Percentiles rank a stretch among this genome's conserved stretches.
phyloP scores from a whole-genome alignment of 2,113 vertebrate genomes.

The Pluvialis apricaria region DNA sequence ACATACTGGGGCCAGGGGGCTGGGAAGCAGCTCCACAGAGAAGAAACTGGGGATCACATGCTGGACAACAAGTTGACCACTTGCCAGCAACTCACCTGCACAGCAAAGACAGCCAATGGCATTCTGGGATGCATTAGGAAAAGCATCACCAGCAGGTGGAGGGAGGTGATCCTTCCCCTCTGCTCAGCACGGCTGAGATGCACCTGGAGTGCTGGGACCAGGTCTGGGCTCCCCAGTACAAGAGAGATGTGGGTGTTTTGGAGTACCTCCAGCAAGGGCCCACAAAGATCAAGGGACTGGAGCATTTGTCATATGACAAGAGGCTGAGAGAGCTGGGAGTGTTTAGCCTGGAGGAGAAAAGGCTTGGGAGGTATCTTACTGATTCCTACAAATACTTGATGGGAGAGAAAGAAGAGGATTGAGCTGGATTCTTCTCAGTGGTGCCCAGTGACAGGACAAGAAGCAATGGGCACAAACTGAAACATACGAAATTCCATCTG shows the following conservation, averaged over 20 bases:
- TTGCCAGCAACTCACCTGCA: neutral
- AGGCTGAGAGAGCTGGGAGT: neutral
- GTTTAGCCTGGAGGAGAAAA: neutral
- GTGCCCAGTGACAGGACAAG: neutral
- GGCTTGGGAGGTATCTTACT: rapidly evolving
- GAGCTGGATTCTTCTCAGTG: neutral
- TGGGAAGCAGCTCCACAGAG: neutral
- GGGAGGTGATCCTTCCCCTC: neutral
- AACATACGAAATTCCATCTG: neutral
- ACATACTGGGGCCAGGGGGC: too few relatives aligned
- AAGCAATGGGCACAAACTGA: neutral
- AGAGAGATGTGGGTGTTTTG: neutral
- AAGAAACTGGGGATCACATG: rapidly evolving
- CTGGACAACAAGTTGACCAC: neutral
- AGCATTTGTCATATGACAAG: neutral
- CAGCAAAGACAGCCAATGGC: neutral
- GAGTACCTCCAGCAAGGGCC: neutral
- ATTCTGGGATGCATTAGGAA: neutral
- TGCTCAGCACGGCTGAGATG: neutral
- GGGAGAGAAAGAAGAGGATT: neutral
- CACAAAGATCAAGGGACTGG: neutral
- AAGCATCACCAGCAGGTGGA: neutral
- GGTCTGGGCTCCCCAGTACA: neutral
- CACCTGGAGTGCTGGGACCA: neutral
- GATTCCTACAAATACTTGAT: neutral